Conservation (phyloP, 2,888 invertebrate species). For the Phyllotreta striolata region DNA sequence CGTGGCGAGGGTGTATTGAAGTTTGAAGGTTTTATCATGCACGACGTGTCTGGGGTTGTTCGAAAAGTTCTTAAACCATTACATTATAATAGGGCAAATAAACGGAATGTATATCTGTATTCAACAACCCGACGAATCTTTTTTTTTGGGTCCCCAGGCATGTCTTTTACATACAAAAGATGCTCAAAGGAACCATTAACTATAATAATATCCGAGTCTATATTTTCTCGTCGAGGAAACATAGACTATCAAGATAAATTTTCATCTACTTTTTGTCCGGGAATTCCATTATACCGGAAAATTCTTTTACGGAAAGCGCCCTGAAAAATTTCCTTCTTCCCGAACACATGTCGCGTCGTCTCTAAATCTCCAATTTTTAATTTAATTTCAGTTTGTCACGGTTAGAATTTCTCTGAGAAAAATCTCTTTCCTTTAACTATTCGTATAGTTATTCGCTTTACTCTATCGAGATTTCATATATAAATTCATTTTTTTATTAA, state of each 20-base stretch:
- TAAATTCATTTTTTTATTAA: no score
- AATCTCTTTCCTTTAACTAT: no score
- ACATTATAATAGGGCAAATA: no score
- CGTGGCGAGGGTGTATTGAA: no score
- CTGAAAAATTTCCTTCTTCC: conserved; percentile 26
- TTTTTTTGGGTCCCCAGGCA: conserved; percentile 1
- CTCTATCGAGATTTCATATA: no score
- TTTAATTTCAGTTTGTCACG: conserved; percentile 28
- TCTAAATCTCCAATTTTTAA: conserved; percentile 33
- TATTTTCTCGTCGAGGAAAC: conserved; percentile 23
- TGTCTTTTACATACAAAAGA: conserved; percentile 18
- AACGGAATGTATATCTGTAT: no score
- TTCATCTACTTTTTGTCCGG: conserved; percentile 32
- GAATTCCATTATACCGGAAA: conserved; percentile 30
- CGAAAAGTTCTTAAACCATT: no score
- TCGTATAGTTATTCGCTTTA: no score
- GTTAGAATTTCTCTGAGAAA: background rate
- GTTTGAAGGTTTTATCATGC: no score
- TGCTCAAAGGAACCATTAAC: conserved; percentile 26
- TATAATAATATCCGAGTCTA: conserved; percentile 28
- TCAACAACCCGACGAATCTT: no score
- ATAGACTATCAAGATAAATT: conserved; percentile 25
- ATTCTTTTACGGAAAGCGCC: conserved; percentile 23
- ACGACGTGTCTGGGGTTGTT: no score
- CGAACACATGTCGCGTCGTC: conserved; percentile 28